Evolutionary conservation across 2,888 invertebrate species (phyloP).

Genomic region (Tethea ocularis): DNA sequence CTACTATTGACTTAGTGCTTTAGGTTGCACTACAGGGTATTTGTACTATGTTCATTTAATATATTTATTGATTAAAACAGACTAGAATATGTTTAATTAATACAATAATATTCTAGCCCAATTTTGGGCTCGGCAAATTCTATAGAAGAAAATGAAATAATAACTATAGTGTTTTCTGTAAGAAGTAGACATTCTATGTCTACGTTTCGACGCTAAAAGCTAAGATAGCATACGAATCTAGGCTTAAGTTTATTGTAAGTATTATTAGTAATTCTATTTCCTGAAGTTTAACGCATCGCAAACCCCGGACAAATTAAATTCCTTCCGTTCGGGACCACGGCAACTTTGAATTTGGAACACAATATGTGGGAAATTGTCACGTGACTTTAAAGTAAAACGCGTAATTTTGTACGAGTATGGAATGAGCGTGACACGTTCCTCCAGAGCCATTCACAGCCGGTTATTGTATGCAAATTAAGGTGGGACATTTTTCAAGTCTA

Average conservation of each 20-base stretch:
- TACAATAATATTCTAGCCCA: too few species aligned
- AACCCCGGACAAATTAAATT: conserved; percentile 49
- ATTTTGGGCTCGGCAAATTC: too few species aligned
- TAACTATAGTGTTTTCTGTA: too few species aligned
- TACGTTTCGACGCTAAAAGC: too few species aligned
- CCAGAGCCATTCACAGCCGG: conserved; percentile 60
- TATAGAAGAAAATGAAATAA: too few species aligned
- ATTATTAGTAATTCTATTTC: background rate
- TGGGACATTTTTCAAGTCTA: conserved; percentile 60
- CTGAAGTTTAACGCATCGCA: conserved; percentile 12
- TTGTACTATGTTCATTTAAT: background rate
- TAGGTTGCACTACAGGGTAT: background rate
- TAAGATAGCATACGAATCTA: background rate
- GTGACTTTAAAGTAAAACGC: conserved; percentile 59
- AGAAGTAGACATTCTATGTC: too few species aligned
- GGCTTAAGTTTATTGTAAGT: too few species aligned
- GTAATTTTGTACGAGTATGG: conserved; percentile 33
- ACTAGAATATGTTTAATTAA: background rate
- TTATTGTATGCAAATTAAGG: conserved; percentile 78
- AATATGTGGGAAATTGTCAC: conserved; percentile 64
- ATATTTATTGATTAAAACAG: background rate
- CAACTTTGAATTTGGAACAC: conserved; percentile 37
- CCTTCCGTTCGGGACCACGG: conserved; percentile 44
- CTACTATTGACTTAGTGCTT: background rate
- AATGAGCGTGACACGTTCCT: conserved; percentile 50